These are phyloP conservation scores for Chiloscyllium plagiosum DNA, from an alignment of 2,113 vertebrate species.

Conservation along the genomic window DNA sequence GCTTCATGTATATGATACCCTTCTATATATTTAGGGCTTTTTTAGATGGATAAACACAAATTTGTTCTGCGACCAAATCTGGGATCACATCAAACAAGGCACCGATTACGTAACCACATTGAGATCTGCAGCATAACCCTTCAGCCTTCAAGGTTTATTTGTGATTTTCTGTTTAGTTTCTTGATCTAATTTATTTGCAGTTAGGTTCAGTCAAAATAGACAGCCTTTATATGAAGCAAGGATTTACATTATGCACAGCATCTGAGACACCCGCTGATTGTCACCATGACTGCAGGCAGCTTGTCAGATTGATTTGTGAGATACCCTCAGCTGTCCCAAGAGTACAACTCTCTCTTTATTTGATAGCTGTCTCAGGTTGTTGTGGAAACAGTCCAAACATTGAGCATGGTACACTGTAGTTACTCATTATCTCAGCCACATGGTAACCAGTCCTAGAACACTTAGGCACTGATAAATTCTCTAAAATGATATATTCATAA, in stretches of 20 bases:
- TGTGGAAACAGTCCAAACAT: constrained; percentile 6
- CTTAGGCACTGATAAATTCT: neutral
- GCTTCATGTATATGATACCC: neutral
- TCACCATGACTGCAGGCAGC: neutral
- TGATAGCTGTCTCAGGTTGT: neutral
- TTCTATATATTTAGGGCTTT: neutral
- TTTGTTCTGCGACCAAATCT: neutral
- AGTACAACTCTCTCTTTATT: neutral
- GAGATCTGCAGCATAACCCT: neutral
- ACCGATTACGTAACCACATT: neutral
- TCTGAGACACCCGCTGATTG: neutral
- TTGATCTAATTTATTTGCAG: neutral
- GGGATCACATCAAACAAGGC: neutral
- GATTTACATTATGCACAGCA: neutral
- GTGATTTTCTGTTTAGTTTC: neutral
- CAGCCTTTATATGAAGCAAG: neutral
- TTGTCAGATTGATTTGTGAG: constrained; percentile 13
- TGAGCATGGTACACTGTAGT: neutral
- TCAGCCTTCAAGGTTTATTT: neutral
- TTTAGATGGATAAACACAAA: neutral
- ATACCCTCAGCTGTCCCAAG: neutral
- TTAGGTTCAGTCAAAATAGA: neutral
- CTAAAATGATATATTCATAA: neutral
- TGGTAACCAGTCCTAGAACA: neutral
- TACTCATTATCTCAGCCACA: constrained; percentile 1